Evolutionary conservation across 2,888 invertebrate genomes (phyloP).

Genomic region (Athalia cordata): DNA sequence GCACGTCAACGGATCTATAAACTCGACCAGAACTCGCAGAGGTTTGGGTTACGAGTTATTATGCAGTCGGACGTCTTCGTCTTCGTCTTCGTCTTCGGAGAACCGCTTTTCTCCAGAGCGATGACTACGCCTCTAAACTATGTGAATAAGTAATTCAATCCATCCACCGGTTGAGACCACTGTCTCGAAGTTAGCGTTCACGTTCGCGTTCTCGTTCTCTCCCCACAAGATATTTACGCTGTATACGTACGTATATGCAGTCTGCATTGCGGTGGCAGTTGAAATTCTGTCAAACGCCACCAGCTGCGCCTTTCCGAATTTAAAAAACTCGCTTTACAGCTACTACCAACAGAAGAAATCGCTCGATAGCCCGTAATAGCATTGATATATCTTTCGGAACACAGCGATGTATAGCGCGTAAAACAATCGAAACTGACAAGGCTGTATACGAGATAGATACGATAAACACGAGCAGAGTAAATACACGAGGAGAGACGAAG

Average conservation of each 20-base stretch:
- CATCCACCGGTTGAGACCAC: conserved; percentile 33
- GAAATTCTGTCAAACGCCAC: too few species aligned
- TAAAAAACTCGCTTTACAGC: too few species aligned
- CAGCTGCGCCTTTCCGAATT: too few species aligned
- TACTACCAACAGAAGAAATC: too few species aligned
- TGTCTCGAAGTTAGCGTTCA: conserved; percentile 26
- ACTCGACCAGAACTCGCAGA: not conserved
- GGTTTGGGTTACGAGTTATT: conserved; percentile 16
- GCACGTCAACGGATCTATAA: not conserved
- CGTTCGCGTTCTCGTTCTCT: conserved; percentile 18
- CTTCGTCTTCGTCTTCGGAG: not conserved
- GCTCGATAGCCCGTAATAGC: too few species aligned
- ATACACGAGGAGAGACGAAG: too few species aligned
- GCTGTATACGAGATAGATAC: too few species aligned
- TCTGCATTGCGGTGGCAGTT: too few species aligned
- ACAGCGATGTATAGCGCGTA: too few species aligned
- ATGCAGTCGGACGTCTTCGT: not conserved
- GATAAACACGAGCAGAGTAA: too few species aligned
- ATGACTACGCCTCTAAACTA: conserved; percentile 43
- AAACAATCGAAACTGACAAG: too few species aligned
- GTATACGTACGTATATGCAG: not conserved
- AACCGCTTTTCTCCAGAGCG: conserved; percentile 22
- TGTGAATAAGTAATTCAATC: conserved; percentile 45
- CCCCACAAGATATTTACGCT: not conserved
- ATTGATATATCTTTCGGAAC: too few species aligned